Percentiles rank a stretch among this genome's conserved stretches.
Conservation (phyloP, 2,113 vertebrate genomes). For the Malurus elegans region DNA sequence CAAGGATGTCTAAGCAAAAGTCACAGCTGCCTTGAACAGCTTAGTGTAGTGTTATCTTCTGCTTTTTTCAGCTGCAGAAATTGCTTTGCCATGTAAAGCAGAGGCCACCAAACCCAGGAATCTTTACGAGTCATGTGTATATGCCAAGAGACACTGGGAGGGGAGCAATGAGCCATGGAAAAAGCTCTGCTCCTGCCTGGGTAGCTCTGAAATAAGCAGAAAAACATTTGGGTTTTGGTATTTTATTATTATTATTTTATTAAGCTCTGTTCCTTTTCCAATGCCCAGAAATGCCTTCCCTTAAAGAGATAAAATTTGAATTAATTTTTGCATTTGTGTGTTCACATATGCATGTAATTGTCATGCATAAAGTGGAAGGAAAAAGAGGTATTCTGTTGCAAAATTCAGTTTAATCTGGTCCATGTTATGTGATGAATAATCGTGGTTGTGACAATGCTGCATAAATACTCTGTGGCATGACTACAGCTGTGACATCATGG, state of each 20-base stretch:
- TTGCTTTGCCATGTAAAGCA: not conserved
- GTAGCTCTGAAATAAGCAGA: not conserved
- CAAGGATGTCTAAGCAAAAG: not conserved
- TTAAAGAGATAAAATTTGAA: not conserved
- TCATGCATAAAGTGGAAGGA: not conserved
- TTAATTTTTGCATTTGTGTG: not conserved
- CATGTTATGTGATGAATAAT: not conserved
- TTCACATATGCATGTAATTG: not conserved
- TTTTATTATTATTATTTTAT: not conserved
- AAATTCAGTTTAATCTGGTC: not conserved
- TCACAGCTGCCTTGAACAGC: not conserved
- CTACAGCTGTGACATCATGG: not conserved
- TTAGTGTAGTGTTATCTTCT: not conserved
- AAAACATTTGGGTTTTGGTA: not conserved
- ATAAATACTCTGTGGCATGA: not conserved
- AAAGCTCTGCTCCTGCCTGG: not conserved
- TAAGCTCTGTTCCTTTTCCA: not conserved
- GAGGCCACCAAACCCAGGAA: not conserved
- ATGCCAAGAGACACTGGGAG: not conserved
- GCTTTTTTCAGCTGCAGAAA: not conserved
- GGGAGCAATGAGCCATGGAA: not conserved
- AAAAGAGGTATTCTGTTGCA: not conserved
- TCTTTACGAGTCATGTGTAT: rapidly evolving
- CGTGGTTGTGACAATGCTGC: not conserved
- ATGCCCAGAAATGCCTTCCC: not conserved